Percentiles rank a stretch among this genome's conserved stretches.
phyloP scores from a whole-genome alignment of 23 tunicate genomes.

The Clavelina lepadiformis region DNA sequence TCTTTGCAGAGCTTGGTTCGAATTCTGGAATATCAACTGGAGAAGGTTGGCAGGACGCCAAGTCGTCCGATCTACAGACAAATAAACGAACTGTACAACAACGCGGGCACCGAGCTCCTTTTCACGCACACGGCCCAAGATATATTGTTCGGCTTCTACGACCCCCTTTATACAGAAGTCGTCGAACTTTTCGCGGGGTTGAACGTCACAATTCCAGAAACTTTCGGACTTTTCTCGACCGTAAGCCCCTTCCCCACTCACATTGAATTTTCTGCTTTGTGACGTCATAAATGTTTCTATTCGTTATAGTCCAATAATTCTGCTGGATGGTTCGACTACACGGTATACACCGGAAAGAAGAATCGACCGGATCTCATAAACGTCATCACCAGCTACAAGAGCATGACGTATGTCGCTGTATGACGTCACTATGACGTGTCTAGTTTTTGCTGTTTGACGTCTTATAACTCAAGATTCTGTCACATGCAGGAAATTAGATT shows the following conservation, averaged over 20 bases:
- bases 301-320: constrained; percentile 62
- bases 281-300: not conserved
- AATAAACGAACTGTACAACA: constrained; percentile 24
- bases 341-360: constrained; percentile 66
- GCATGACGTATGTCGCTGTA: constrained; percentile 58
- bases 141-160: constrained; percentile 63
- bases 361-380: constrained; percentile 31
- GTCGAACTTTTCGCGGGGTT: constrained; percentile 14
- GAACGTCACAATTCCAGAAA: constrained; percentile 27
- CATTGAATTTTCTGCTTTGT: not conserved
- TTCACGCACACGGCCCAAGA: constrained; percentile 48
- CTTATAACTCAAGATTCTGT: not conserved
- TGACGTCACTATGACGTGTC: no score
- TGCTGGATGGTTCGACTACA: constrained; percentile 81
- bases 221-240: constrained; percentile 76
- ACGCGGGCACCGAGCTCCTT: constrained; percentile 31
- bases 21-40: constrained; percentile 47
- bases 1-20: constrained; percentile 41
- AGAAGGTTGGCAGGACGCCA: not conserved
- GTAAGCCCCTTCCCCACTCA: constrained; percentile 17
- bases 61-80: not conserved
- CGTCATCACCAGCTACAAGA: constrained; percentile 41
- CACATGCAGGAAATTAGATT: constrained; percentile 56
- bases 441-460: not conserved
- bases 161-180: constrained; percentile 8